These are phyloP conservation scores for Elephas maximus DNA, from an alignment of 2,113 vertebrate genomes.

Conservation along the genomic window DNA sequence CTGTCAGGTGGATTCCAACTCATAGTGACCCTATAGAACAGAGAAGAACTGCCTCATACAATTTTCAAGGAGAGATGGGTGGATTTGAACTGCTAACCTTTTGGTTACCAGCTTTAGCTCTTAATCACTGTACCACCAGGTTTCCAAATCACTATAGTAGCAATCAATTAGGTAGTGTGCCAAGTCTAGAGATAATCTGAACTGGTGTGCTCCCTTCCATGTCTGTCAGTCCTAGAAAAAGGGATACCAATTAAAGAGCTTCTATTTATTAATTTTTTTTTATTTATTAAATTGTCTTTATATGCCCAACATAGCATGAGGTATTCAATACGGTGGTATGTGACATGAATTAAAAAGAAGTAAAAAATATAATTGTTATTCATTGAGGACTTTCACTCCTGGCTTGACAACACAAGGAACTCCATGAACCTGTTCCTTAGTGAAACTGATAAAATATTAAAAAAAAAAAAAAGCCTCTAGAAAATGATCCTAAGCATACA, in stretches of 20 bases:
- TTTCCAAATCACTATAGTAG: background rate
- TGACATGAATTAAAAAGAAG: background rate
- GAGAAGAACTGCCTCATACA: no score
- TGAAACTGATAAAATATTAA: background rate
- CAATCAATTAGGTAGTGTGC: background rate
- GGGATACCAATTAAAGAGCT: background rate
- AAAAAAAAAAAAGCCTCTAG: background rate
- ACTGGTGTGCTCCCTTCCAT: background rate
- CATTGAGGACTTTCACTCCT: background rate
- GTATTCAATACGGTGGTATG: background rate
- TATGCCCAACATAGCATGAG: background rate
- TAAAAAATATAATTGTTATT: no score
- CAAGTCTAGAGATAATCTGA: background rate
- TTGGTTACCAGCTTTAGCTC: no score
- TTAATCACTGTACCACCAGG: no score
- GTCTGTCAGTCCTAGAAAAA: background rate
- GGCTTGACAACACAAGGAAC: no score
- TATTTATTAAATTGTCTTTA: background rate
- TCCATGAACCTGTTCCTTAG: background rate
- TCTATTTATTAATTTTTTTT: background rate
- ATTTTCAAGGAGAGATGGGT: no score
- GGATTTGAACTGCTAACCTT: no score
- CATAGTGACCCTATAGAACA: no score
- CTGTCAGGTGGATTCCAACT: no score
- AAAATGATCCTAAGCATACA: background rate